Percentiles rank a stretch among this genome's conserved stretches.
phyloP scores from a whole-genome alignment of 2,888 invertebrate species.

The Lydus trimaculatus region DNA sequence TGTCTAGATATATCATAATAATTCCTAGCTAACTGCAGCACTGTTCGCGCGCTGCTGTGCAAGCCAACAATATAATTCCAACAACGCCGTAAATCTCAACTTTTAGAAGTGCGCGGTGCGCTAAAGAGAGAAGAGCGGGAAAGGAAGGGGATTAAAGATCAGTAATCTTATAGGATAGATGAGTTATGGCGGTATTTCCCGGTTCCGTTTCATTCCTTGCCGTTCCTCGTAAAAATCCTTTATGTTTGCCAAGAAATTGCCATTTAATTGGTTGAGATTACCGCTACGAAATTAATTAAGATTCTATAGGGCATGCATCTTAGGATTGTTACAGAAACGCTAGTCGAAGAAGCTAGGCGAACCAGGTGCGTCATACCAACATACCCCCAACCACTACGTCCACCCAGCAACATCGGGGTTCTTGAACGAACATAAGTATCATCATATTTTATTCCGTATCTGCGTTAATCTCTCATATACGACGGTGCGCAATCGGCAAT shows the following conservation, averaged over 20 bases:
- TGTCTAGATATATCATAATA: slow-evolving; percentile 65
- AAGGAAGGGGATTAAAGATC: slow-evolving; percentile 77
- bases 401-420: slow-evolving; percentile 22
- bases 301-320: slow-evolving; percentile 61
- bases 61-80: slow-evolving; percentile 73
- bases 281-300: slow-evolving; percentile 61
- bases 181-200: slow-evolving; percentile 70
- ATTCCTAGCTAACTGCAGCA: slow-evolving; percentile 62
- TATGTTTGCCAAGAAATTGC: slow-evolving; percentile 61
- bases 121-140: slow-evolving; percentile 63
- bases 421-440: slow-evolving; percentile 43
- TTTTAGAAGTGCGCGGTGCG: slow-evolving; percentile 65
- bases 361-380: slow-evolving; percentile 48
- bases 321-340: slow-evolving; percentile 48
- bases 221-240: slow-evolving; percentile 60
- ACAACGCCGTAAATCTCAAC: slow-evolving; percentile 74
- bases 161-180: slow-evolving; percentile 76
- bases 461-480: slow-evolving; percentile 56
- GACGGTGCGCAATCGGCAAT: slow-evolving; percentile 55
- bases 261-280: slow-evolving; percentile 62
- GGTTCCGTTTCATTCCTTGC: slow-evolving; percentile 54
- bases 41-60: slow-evolving; percentile 54
- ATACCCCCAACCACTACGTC: slow-evolving; percentile 20
- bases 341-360: slow-evolving; percentile 16
- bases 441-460: slow-evolving; percentile 56